Evolutionary conservation across 2,797 vertebrate species (phyloP).

Genomic region (Danio tinwini): DNA sequence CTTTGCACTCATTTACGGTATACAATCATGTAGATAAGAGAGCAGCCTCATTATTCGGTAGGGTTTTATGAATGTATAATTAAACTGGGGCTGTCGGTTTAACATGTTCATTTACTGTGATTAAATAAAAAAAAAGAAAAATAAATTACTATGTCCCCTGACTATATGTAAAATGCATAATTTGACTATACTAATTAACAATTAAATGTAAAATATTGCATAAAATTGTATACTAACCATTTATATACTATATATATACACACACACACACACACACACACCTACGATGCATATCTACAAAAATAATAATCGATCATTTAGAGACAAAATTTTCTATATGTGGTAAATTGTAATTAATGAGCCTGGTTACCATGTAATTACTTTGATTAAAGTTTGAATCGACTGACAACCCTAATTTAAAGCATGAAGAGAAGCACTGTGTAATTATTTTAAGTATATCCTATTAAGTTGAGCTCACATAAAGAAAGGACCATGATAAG

Average conservation of each 20-base stretch:
- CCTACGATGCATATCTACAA: too few relatives aligned
- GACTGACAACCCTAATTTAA: constrained; percentile 17
- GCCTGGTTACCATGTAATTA: constrained; percentile 5
- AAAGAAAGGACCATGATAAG: not conserved
- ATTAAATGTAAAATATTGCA: not conserved
- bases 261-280: too few relatives aligned
- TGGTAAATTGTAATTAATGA: constrained; percentile 1
- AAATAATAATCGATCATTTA: not conserved
- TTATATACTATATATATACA: too few relatives aligned
- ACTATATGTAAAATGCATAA: not conserved
- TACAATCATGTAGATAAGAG: not conserved
- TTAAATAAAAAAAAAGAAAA: not conserved
- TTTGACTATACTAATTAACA: not conserved
- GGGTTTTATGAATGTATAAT: not conserved
- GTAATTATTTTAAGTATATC: constrained; percentile 34
- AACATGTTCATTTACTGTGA: not conserved
- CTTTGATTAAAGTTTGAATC: not conserved
- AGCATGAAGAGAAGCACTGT: not conserved
- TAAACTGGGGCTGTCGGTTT: not conserved
- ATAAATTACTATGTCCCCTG: not conserved
- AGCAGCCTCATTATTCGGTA: not conserved
- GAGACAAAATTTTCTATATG: not conserved
- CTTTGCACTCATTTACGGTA: constrained; percentile 3
- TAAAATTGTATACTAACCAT: too few relatives aligned
- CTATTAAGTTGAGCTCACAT: not conserved